Conservation (phyloP, 2,888 invertebrate genomes). For the Polylopha cassiicola region DNA sequence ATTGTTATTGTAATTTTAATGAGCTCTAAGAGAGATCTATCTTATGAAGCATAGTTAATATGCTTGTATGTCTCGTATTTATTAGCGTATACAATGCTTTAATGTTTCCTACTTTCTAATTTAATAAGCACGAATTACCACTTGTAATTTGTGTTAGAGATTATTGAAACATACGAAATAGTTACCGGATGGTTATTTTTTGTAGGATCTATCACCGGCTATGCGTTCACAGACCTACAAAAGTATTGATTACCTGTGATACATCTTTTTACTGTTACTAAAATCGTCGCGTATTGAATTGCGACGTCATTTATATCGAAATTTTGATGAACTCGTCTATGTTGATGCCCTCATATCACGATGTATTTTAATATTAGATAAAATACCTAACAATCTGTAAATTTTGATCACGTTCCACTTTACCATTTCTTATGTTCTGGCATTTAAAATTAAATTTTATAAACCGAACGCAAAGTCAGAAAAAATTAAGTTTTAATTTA, state of each 20-base stretch:
- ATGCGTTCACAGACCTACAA: slow-evolving; percentile 13
- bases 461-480: too few relatives aligned
- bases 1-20: slow-evolving; percentile 21
- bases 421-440: too few relatives aligned
- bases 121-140: slow-evolving; percentile 4
- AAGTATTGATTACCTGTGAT: slow-evolving; percentile 22
- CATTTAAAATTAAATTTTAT: too few relatives aligned
- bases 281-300: slow-evolving; percentile 11
- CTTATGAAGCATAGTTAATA: slow-evolving; percentile 17
- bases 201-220: slow-evolving; percentile 13
- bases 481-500: too few relatives aligned
- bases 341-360: too few relatives aligned
- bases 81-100: slow-evolving; percentile 19
- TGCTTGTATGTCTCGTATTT: slow-evolving; percentile 17
- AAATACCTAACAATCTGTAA: too few relatives aligned
- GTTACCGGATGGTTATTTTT: slow-evolving; percentile 16
- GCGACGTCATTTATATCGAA: too few relatives aligned
- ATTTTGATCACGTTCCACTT: too few relatives aligned
- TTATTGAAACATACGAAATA: slow-evolving; percentile 19
- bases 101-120: slow-evolving; percentile 14
- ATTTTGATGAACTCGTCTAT: too few relatives aligned
- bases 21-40: slow-evolving; percentile 14
- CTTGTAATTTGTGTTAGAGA: slow-evolving; percentile 12
- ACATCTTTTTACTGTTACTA: slow-evolving; percentile 17
- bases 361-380: too few relatives aligned